Conservation (phyloP, 2,797 vertebrate species). For the Peromyscus aztecus region DNA sequence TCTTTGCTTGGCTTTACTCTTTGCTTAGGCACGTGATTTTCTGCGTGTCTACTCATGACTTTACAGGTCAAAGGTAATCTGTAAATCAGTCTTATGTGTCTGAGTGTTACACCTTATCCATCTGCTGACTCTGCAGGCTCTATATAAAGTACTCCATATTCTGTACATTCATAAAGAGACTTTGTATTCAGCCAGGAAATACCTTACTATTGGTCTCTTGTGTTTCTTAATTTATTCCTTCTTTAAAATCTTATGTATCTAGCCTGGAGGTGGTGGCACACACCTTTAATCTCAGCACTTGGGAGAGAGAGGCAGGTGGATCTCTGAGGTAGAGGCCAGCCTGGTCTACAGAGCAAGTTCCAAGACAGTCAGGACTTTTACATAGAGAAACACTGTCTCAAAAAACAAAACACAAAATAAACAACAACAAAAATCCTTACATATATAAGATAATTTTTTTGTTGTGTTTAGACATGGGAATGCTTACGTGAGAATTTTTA, state of each 20-base stretch:
- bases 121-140: background rate
- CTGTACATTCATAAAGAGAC: background rate
- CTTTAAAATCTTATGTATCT: background rate
- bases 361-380: background rate
- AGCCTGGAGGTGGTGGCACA: background rate
- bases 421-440: background rate
- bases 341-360: background rate
- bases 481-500: background rate
- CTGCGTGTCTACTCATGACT: background rate
- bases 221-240: background rate
- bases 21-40: slow-evolving; percentile 25
- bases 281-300: background rate
- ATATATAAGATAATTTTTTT: background rate
- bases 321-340: background rate
- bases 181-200: background rate
- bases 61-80: background rate
- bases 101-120: background rate
- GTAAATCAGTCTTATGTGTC: background rate
- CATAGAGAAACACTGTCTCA: background rate
- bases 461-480: background rate
- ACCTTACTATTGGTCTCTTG: background rate
- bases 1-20: background rate
- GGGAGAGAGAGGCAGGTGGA: background rate
- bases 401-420: background rate
- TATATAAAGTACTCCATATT: background rate